phyloP scores from a whole-genome alignment of 2,113 vertebrate species.

The Cromileptes altivelis region DNA sequence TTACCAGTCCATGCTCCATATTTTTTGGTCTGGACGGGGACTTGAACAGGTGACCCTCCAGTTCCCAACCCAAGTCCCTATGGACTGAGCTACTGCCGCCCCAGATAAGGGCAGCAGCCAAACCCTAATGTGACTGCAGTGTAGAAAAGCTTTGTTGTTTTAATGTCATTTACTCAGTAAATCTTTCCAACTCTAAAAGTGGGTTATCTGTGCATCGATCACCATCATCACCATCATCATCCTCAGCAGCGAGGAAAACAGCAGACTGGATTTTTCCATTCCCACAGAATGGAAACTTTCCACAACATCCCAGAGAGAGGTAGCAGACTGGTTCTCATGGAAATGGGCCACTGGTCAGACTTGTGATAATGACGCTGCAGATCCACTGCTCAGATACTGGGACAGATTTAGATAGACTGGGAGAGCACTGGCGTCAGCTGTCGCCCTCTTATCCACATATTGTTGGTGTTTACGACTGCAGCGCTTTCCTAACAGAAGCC shows the following conservation, averaged over 20 bases:
- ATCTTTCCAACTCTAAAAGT: neutral
- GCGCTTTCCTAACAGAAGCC: neutral
- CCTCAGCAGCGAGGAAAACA: neutral
- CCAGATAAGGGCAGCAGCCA: neutral
- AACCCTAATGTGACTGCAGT: neutral
- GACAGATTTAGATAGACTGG: conserved; percentile 47
- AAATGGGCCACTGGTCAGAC: conserved; percentile 34
- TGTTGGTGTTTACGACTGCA: conserved; percentile 12
- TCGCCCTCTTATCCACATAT: neutral
- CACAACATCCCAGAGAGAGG: conserved; percentile 55
- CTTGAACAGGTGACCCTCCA: no score
- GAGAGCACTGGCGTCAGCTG: conserved; percentile 5
- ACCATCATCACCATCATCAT: neutral
- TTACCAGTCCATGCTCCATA: no score
- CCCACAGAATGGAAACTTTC: conserved; percentile 65
- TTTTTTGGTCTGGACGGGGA: no score
- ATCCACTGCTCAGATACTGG: conserved; percentile 58
- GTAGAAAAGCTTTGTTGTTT: neutral
- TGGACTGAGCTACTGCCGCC: no score
- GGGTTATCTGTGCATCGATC: neutral
- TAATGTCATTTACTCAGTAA: neutral
- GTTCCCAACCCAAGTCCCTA: no score
- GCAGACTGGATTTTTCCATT: conserved; percentile 65
- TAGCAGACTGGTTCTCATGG: conserved; percentile 58
- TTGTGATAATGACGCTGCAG: conserved; percentile 39